Percentiles rank a stretch among this genome's conserved stretches.
phyloP scores from a whole-genome alignment of 2,113 vertebrate genomes.

The Himantopus leucocephalus region DNA sequence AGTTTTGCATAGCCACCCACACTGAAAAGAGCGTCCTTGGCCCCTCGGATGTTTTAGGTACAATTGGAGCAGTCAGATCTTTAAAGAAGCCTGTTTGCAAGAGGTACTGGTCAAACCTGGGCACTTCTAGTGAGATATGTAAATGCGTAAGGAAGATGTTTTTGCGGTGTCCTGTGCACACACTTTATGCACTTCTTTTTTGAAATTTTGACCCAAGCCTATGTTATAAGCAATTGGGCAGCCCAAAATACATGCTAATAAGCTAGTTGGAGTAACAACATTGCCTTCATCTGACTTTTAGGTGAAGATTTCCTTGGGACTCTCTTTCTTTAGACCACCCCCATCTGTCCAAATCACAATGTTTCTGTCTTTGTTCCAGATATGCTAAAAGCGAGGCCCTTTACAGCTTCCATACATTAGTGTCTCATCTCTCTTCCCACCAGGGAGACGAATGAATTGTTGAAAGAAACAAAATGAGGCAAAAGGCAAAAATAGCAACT shows the following conservation, averaged over 20 bases:
- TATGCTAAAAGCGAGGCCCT: neutral
- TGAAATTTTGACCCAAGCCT: neutral
- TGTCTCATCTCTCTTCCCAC: neutral
- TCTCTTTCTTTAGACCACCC: neutral
- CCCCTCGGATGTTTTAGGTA: neutral
- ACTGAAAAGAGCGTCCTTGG: neutral
- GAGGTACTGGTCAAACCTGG: neutral
- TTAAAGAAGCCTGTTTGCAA: neutral
- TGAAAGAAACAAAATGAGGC: neutral
- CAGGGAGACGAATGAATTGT: neutral
- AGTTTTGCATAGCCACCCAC: neutral
- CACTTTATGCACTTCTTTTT: neutral
- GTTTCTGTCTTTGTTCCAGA: neutral
- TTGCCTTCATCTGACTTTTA: neutral
- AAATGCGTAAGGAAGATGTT: neutral
- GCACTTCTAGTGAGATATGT: neutral
- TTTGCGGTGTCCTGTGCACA: rapidly evolving
- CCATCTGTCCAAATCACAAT: neutral
- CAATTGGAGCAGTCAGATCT: neutral
- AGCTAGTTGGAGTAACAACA: neutral
- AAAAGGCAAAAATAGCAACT: neutral
- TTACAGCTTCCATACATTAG: neutral
- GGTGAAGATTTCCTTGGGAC: neutral
- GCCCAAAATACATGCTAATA: neutral
- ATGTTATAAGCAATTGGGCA: neutral